phyloP scores from a whole-genome alignment of 2,888 invertebrate genomes.

The Rapana venosa region DNA sequence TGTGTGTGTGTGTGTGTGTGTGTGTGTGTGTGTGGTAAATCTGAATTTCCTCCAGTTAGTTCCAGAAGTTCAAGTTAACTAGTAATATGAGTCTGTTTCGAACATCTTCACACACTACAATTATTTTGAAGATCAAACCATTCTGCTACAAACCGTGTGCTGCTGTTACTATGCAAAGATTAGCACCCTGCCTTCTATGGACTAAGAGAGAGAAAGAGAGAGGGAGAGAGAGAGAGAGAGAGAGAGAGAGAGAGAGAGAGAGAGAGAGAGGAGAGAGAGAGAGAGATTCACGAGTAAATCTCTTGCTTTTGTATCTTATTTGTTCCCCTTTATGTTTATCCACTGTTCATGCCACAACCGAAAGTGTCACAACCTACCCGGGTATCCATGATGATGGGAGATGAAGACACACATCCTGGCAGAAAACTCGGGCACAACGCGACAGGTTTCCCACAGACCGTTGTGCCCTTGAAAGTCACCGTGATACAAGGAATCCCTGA shows the following conservation, averaged over 20 bases:
- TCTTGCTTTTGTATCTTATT: too few species aligned
- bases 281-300: too few species aligned
- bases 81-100: too few species aligned
- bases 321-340: too few species aligned
- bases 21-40: too few species aligned
- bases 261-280: background rate
- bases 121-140: background rate
- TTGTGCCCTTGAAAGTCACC: background rate
- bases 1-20: too few species aligned
- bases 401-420: background rate
- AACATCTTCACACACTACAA: too few species aligned
- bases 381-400: background rate
- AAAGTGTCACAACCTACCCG: slow-evolving; percentile 21
- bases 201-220: slow-evolving; percentile 31
- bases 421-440: background rate
- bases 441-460: slow-evolving; percentile 8
- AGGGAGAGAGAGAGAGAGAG: slow-evolving; percentile 25
- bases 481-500: background rate
- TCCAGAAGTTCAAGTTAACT: too few species aligned
- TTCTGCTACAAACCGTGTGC: background rate
- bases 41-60: too few species aligned
- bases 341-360: background rate
- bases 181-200: background rate
- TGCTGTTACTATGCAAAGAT: background rate
- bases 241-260: slow-evolving; percentile 20